Evolutionary conservation across 92 coral and sea anemone genomes (phyloP).

Genomic region (Paramuricea clavata): DNA sequence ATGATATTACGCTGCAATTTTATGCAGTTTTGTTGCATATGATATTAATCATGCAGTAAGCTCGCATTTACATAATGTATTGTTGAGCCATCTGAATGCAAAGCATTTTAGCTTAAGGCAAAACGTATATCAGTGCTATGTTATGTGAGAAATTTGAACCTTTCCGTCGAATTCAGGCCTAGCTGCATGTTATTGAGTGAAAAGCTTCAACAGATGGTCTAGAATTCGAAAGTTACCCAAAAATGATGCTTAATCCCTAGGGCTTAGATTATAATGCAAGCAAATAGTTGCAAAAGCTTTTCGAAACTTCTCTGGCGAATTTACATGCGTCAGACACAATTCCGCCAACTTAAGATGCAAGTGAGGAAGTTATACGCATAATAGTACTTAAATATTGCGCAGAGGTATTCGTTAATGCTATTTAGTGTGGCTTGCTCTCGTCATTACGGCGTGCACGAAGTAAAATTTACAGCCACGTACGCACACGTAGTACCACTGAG

Average conservation of each 20-base stretch:
- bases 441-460: background rate
- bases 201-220: background rate
- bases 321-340: background rate
- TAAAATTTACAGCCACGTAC: background rate
- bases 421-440: background rate
- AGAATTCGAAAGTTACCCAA: background rate
- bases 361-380: conserved; percentile 1
- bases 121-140: background rate
- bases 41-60: background rate
- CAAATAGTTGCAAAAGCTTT: background rate
- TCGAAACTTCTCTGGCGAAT: background rate
- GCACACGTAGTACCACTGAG: background rate
- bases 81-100: conserved; percentile 16
- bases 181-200: background rate
- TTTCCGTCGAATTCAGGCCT: background rate
- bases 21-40: conserved; percentile 1
- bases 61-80: background rate
- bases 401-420: conserved; percentile 1
- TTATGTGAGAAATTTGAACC: background rate
- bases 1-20: conserved; percentile 30
- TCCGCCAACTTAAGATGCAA: background rate
- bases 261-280: background rate
- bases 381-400: conserved; percentile 30
- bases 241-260: background rate
- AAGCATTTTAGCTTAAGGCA: conserved; percentile 21